A percentile compares a stretch with the other conserved stretches of the same genome.
Evolutionary conservation across 2,888 invertebrate genomes (phyloP).

Genomic region (Temnothorax rugatulus): DNA sequence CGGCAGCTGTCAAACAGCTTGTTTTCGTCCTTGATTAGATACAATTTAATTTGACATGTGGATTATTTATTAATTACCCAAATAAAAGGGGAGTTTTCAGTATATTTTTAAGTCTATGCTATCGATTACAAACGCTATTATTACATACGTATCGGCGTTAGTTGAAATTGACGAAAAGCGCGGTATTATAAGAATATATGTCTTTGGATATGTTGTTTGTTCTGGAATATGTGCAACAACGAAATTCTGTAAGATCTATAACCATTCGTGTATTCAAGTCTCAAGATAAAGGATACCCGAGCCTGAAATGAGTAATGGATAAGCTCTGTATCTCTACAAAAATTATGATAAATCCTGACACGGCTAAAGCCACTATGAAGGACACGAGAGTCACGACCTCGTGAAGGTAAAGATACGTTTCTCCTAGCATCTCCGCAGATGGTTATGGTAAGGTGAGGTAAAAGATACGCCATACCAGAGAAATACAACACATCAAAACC

Average conservation of each 20-base stretch:
- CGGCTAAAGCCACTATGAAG: slow-evolving; percentile 55
- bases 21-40: too few species aligned
- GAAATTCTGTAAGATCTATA: slow-evolving; percentile 17
- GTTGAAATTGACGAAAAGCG: not conserved
- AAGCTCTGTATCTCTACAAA: slow-evolving; percentile 39
- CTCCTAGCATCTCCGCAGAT: slow-evolving; percentile 1
- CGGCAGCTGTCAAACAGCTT: too few species aligned
- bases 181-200: not conserved
- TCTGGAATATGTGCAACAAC: slow-evolving; percentile 1
- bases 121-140: too few species aligned
- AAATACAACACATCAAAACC: slow-evolving; percentile 28
- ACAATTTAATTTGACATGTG: too few species aligned
- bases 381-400: slow-evolving; percentile 59
- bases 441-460: slow-evolving; percentile 35
- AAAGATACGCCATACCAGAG: slow-evolving; percentile 21
- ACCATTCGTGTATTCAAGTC: not conserved
- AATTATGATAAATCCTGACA: slow-evolving; percentile 57
- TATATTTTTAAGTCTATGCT: too few species aligned
- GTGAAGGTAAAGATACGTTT: slow-evolving; percentile 45
- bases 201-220: not conserved
- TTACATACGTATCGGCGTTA: not conserved
- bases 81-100: too few species aligned
- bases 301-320: slow-evolving; percentile 41
- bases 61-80: too few species aligned
- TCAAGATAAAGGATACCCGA: slow-evolving; percentile 31